phyloP scores from a whole-genome alignment of 1,140 invertebrate species.

The Holcopasites calliopsidis region DNA sequence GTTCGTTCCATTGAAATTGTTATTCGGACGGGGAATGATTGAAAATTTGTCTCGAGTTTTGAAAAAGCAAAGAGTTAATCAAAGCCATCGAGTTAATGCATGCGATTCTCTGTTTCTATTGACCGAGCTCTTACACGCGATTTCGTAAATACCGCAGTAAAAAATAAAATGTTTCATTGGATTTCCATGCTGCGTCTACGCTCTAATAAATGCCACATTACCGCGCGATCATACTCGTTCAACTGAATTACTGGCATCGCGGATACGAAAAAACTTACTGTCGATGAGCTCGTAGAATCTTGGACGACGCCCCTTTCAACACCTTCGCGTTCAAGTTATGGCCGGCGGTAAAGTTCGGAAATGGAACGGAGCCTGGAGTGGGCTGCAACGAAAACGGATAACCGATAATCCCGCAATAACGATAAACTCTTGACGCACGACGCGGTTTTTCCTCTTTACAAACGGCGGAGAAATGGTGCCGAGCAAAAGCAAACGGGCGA shows the following conservation, averaged over 20 bases:
- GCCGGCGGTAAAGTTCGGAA: neutral
- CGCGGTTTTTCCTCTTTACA: neutral
- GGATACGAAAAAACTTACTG: too few relatives aligned
- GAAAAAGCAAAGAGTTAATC: neutral
- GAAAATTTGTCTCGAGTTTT: neutral
- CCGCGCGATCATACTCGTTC: too few relatives aligned
- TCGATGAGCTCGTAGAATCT: neutral
- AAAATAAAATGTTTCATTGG: too few relatives aligned
- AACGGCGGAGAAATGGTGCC: neutral
- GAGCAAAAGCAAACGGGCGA: neutral
- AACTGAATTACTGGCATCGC: too few relatives aligned
- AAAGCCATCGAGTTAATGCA: too few relatives aligned
- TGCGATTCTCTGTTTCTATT: too few relatives aligned
- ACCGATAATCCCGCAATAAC: conserved; percentile 40
- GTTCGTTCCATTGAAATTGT: neutral
- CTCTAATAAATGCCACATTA: too few relatives aligned
- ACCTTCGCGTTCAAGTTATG: neutral
- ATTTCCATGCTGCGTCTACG: too few relatives aligned
- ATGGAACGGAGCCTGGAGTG: conserved; percentile 5
- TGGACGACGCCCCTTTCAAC: too few relatives aligned
- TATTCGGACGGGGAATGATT: neutral
- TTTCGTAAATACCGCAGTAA: too few relatives aligned
- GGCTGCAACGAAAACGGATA: neutral
- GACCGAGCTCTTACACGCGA: too few relatives aligned
- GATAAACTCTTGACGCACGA: conserved; percentile 26